These are phyloP conservation scores for Steinernema feltiae DNA, from an alignment of 1,140 invertebrate genomes.

Conservation along the genomic window DNA sequence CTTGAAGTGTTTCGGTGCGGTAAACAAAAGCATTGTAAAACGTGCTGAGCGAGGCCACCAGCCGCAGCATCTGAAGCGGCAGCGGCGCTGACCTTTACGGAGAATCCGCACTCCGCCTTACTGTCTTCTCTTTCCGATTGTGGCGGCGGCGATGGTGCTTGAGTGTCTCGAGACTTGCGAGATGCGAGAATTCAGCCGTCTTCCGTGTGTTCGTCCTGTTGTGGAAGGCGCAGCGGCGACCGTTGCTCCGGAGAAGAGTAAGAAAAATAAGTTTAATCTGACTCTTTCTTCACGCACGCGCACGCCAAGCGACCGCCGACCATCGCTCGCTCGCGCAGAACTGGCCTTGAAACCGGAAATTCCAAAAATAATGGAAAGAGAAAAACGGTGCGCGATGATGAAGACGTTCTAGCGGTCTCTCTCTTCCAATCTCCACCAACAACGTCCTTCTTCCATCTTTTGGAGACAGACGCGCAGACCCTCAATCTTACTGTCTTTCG, in stretches of 20 bases:
- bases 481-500: not conserved
- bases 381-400: constrained; percentile 15
- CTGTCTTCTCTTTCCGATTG: no score
- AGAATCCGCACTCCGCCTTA: not conserved
- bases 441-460: not conserved
- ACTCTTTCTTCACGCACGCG: not conserved
- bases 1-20: constrained; percentile 6
- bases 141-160: no score
- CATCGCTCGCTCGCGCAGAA: not conserved
- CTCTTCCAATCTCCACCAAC: not conserved
- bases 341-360: constrained; percentile 15
- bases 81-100: constrained; percentile 3
- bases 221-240: no score
- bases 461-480: not conserved
- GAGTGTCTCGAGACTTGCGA: no score
- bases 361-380: constrained; percentile 15
- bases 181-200: no score
- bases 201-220: no score
- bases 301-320: no score
- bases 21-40: constrained; percentile 15
- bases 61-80: constrained; percentile 1
- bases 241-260: not conserved
- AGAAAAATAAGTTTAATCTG: constrained; percentile 6
- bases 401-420: constrained; percentile 15
- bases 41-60: not conserved